Evolutionary conservation across 1,140 invertebrate genomes (phyloP), one percentile per base, ranked within the genome.

Genomic region (Eubasilissa regina): DNA sequence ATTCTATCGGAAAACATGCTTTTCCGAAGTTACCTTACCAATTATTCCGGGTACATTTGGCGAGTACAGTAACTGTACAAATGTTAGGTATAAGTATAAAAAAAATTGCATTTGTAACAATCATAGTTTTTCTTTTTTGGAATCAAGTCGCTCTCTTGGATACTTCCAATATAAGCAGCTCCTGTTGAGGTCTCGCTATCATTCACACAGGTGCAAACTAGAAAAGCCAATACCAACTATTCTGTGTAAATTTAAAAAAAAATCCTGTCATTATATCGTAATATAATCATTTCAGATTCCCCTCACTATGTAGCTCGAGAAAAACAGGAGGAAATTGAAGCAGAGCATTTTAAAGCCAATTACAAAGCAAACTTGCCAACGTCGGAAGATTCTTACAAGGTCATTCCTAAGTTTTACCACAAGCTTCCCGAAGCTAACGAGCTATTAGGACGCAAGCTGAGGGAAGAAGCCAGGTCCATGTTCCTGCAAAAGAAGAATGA

Each of bases 401-500:
- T 25, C 10, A 83, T 83, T n/a, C 81, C 81, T 19, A 94, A 93
- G 85, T 95, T 97, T 85, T 96, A 94, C 87, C 93, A 93, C 81
- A 94, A 94, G 90, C 85, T 95, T 12, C 95, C 95, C 0, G 91
- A 92, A 82, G 92, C 94, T 76, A 93, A 94, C 85, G 94, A 97
- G 83, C 89, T 93, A 7, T 84, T 97, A 12, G 89, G 93, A 0
- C 93, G 95, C 84, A 96, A 96, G 85, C 86, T 97, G n/a, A 89
- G 95, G 58, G 95, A 97, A 86, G 96, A 97, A 87, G 95, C 96
- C 0, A 89, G 96, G 84, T 94, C 95, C 11, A 90, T 95, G 60
- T 96, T 97, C 86, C 86, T 98, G 21, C 94, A 97, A 87, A 92
- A 95, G 84, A 93, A 94, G 85, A 96, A 94, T 78, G 91, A 93